A percentile compares a stretch with the other conserved stretches of the same genome.
Evolutionary conservation across 2,113 vertebrate genomes (phyloP).

Genomic region (Gnathonemus longibarbis): DNA sequence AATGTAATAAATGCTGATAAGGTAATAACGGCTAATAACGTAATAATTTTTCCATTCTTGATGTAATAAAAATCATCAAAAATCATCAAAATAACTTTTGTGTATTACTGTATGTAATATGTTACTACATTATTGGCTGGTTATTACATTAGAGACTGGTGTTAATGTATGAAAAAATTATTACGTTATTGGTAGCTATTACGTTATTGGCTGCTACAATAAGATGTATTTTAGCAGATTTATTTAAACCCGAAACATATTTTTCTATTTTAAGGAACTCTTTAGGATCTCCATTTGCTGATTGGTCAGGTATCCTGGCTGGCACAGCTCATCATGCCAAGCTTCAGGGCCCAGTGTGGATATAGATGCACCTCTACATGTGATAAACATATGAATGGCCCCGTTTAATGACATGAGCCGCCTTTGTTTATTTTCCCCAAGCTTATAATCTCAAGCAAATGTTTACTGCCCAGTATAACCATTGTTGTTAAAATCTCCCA

Average conservation of each 20-base stretch:
- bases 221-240: not conserved
- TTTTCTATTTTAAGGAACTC: not conserved
- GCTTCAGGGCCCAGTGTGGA: not conserved
- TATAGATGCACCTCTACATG: not conserved
- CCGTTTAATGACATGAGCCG: not conserved
- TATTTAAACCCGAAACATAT: not conserved
- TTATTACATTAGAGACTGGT: not conserved
- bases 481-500: conserved; percentile 1
- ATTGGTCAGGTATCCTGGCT: too few relatives aligned
- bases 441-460: conserved; percentile 15
- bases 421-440: conserved; percentile 2
- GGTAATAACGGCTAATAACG: not conserved
- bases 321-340: too few relatives aligned
- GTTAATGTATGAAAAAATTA: not conserved
- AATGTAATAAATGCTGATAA: not conserved
- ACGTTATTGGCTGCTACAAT: not conserved
- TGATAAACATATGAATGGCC: not conserved
- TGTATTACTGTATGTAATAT: not conserved
- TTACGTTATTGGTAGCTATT: not conserved
- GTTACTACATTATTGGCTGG: not conserved
- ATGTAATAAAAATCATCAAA: not conserved
- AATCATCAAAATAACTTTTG: too few relatives aligned
- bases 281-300: not conserved
- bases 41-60: not conserved
- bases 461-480: not conserved